Conservation (phyloP, 2,797 vertebrate genomes). For the Lerista edwardsae region DNA sequence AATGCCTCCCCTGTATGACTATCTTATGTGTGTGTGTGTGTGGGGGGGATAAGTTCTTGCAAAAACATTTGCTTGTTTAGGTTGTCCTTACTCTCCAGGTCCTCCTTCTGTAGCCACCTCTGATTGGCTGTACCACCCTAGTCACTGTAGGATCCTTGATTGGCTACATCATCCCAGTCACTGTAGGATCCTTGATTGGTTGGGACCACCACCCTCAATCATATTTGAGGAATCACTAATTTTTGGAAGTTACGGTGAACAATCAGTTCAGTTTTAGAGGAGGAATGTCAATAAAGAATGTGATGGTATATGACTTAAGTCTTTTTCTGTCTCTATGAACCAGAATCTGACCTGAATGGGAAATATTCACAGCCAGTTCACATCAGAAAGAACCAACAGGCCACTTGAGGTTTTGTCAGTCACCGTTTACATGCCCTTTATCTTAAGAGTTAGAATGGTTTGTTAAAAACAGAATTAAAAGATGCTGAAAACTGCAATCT, state of each 20-base stretch:
- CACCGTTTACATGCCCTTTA: background rate
- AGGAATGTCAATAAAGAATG: no score
- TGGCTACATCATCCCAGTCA: background rate
- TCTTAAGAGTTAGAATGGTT: no score
- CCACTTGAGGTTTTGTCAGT: background rate
- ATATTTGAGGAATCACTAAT: no score
- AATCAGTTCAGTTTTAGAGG: no score
- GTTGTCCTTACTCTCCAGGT: no score
- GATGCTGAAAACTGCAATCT: no score
- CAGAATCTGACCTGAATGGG: background rate
- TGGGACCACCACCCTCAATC: no score
- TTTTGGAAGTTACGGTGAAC: no score
- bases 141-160: background rate
- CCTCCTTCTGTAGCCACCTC: background rate
- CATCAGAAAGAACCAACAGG: background rate
- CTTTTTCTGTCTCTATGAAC: no score
- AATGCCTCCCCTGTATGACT: background rate
- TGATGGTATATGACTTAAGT: no score
- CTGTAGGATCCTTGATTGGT: background rate
- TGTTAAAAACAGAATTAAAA: no score
- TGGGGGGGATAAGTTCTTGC: background rate
- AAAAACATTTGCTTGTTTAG: background rate
- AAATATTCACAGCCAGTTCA: background rate
- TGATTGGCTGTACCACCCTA: background rate
- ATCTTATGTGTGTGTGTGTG: background rate